phyloP scores from a whole-genome alignment of 2,888 invertebrate genomes.

The Eucera pruinosa region DNA sequence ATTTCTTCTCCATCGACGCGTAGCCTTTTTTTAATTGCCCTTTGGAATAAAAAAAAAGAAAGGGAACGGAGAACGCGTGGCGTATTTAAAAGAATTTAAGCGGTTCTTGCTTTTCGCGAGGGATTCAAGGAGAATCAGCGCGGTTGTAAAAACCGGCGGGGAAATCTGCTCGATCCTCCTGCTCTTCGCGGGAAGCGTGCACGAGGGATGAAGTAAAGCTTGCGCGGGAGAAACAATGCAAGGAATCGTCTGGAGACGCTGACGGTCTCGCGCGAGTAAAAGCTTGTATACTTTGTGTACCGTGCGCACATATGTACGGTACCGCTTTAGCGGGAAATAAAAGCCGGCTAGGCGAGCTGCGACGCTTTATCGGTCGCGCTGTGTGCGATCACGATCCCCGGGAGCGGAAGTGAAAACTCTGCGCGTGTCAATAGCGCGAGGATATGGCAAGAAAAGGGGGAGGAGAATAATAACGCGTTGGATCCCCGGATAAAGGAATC shows the following conservation, averaged over 20 bases:
- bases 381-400: constrained; percentile 56
- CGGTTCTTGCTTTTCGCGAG: constrained; percentile 24
- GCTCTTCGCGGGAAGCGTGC: constrained; percentile 30
- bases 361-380: constrained; percentile 56
- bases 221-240: constrained; percentile 40
- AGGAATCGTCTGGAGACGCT: constrained; percentile 24
- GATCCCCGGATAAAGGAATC: too few relatives aligned
- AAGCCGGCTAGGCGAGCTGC: constrained; percentile 8
- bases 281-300: constrained; percentile 1
- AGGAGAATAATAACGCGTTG: too few relatives aligned
- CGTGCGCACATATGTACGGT: not conserved
- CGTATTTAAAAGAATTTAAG: too few relatives aligned
- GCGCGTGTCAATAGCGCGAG: constrained; percentile 17
- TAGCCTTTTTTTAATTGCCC: too few relatives aligned
- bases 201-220: constrained; percentile 2
- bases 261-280: constrained; percentile 5
- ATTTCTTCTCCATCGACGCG: too few relatives aligned
- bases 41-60: too few relatives aligned
- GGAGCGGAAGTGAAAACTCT: constrained; percentile 30
- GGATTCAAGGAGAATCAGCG: constrained; percentile 49
- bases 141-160: constrained; percentile 31
- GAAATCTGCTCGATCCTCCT: constrained; percentile 42
- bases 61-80: too few relatives aligned
- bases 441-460: too few relatives aligned
- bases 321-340: constrained; percentile 39